Percentiles rank a stretch among this genome's conserved stretches.
These are phyloP conservation scores for Pseudolycoriella hygida DNA, from an alignment of 2,888 invertebrate genomes.

Conservation along the genomic window DNA sequence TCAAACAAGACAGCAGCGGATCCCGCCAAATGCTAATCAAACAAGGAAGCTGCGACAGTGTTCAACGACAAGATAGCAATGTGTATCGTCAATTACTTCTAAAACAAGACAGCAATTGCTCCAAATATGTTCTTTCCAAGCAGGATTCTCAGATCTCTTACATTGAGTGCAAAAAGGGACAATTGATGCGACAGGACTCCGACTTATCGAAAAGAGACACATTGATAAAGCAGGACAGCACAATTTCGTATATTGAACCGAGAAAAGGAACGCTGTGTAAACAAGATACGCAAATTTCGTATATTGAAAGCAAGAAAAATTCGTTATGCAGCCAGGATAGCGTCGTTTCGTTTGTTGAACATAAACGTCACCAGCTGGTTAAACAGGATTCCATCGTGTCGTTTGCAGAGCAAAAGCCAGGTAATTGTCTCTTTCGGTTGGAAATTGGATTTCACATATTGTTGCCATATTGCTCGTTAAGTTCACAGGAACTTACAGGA, in stretches of 20 bases:
- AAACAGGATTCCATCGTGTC: slow-evolving; percentile 30
- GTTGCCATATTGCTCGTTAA: too few relatives aligned
- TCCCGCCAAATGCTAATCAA: slow-evolving; percentile 26
- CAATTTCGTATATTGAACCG: slow-evolving; percentile 21
- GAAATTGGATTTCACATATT: not conserved
- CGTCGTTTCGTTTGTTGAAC: slow-evolving; percentile 19
- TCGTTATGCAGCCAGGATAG: slow-evolving; percentile 15
- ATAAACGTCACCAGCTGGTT: slow-evolving; percentile 27
- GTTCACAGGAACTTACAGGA: too few relatives aligned
- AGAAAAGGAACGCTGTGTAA: slow-evolving; percentile 19
- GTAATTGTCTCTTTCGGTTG: slow-evolving; percentile 11
- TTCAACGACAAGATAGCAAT: slow-evolving; percentile 21
- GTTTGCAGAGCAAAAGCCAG: slow-evolving; percentile 28
- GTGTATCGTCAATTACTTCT: slow-evolving; percentile 23
- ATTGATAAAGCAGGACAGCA: slow-evolving; percentile 21
- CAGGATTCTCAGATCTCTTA: slow-evolving; percentile 30
- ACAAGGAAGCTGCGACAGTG: slow-evolving; percentile 25
- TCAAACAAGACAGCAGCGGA: slow-evolving; percentile 26
- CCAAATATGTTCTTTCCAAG: slow-evolving; percentile 21
- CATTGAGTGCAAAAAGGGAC: slow-evolving; percentile 24
- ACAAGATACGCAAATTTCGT: slow-evolving; percentile 18
- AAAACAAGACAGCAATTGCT: slow-evolving; percentile 27
- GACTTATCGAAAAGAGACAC: slow-evolving; percentile 18
- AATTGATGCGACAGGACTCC: slow-evolving; percentile 14
- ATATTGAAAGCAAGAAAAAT: slow-evolving; percentile 14